Evolutionary conservation across 2,888 invertebrate species (phyloP).

Genomic region (Pocota personata): DNA sequence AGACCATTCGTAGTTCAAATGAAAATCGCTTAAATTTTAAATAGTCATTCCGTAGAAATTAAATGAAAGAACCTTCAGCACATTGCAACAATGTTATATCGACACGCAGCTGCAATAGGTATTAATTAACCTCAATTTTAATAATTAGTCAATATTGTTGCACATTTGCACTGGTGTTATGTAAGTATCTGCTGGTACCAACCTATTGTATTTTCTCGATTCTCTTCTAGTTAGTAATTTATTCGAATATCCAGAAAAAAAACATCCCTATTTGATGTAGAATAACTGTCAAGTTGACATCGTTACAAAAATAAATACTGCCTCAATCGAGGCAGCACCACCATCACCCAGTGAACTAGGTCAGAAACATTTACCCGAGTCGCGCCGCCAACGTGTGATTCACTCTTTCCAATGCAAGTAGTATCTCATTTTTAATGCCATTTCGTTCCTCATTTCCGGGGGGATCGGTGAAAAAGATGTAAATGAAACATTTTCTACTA

Average conservation of each 20-base stretch:
- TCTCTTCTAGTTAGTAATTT: conserved; percentile 1
- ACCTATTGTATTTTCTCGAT: neutral
- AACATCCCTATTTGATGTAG: neutral
- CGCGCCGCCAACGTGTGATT: conserved; percentile 7
- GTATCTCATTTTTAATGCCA: conserved; percentile 11
- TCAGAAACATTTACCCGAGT: conserved; percentile 48
- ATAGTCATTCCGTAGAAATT: neutral
- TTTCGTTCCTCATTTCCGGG: neutral
- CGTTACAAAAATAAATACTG: conserved; percentile 28
- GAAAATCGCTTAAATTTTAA: neutral
- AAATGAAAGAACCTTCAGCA: conserved; percentile 26
- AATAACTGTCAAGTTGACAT: conserved; percentile 45
- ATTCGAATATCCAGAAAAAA: conserved; percentile 3
- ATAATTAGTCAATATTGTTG: conserved; percentile 20
- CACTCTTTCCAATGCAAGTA: conserved; percentile 25
- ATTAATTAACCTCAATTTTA: conserved; percentile 66
- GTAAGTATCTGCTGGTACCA: neutral
- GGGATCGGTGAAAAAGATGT: neutral
- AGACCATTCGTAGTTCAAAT: too few relatives aligned
- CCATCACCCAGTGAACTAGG: conserved; percentile 55
- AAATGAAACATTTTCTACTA: neutral
- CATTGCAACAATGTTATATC: conserved; percentile 11
- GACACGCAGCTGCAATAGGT: conserved; percentile 46
- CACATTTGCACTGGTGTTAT: neutral
- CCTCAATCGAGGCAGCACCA: conserved; percentile 21